Evolutionary conservation across 2,113 vertebrate species (phyloP).

Genomic region (Myrmecophaga tridactyla): DNA sequence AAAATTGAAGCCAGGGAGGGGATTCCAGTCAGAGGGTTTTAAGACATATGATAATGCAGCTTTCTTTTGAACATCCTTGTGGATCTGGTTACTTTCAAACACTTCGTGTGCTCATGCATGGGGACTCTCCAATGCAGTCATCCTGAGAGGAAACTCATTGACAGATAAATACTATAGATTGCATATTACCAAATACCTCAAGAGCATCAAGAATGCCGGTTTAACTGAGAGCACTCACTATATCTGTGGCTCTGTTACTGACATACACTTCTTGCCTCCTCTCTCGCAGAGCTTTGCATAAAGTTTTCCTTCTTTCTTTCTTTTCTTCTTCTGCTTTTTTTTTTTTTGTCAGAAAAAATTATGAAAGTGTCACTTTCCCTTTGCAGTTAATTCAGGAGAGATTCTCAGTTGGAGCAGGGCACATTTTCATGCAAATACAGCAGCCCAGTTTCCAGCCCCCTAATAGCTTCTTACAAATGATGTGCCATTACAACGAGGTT

Average conservation of each 20-base stretch:
- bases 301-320: conserved; percentile 84
- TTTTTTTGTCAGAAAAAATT: conserved; percentile 88
- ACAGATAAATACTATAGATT: conserved; percentile 61
- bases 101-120: neutral
- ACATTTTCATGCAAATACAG: conserved; percentile 99
- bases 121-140: conserved; percentile 39
- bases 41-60: neutral
- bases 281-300: conserved; percentile 74
- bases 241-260: conserved; percentile 47
- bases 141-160: conserved; percentile 60
- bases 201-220: neutral
- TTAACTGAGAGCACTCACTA: neutral
- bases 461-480: conserved; percentile 99
- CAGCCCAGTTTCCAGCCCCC: conserved; percentile 92
- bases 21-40: conserved; percentile 10
- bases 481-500: conserved; percentile 99
- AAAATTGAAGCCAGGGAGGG: conserved; percentile 49
- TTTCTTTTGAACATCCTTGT: neutral
- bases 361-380: conserved; percentile 92
- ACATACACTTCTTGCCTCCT: conserved; percentile 72
- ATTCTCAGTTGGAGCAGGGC: conserved; percentile 91
- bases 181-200: conserved; percentile 30
- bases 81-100: conserved; percentile 51
- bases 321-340: neutral
- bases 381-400: conserved; percentile 90